phyloP scores from a whole-genome alignment of 2,113 vertebrate species.

The Rhabdomys dilectus region DNA sequence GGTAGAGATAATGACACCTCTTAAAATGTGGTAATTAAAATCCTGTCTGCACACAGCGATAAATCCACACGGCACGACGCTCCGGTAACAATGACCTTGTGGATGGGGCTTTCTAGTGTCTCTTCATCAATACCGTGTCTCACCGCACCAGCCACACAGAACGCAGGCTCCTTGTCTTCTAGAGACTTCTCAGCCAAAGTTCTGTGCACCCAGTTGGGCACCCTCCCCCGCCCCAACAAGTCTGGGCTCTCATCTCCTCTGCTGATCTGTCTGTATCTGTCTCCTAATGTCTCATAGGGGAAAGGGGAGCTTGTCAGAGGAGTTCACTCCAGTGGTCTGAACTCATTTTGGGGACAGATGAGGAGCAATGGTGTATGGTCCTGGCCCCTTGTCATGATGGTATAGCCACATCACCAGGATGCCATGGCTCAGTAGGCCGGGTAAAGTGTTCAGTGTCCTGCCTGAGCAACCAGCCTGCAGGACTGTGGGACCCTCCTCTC shows the following conservation, averaged over 20 bases:
- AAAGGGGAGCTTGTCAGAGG: neutral
- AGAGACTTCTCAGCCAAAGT: rapidly evolving
- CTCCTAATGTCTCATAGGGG: neutral
- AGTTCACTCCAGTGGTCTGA: rapidly evolving
- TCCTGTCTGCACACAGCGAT: conserved; percentile 35
- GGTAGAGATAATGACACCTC: neutral
- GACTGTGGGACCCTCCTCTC: rapidly evolving
- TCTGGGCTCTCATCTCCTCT: too few relatives aligned
- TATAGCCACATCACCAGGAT: rapidly evolving
- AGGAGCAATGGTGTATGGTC: rapidly evolving
- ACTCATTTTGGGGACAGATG: rapidly evolving
- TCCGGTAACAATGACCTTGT: conserved; percentile 51
- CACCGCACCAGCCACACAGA: rapidly evolving
- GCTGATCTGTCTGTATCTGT: rapidly evolving
- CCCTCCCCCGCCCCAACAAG: too few relatives aligned
- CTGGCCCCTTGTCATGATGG: rapidly evolving
- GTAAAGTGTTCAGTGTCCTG: rapidly evolving
- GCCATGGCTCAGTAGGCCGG: too few relatives aligned
- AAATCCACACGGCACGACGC: neutral
- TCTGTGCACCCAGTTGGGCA: too few relatives aligned
- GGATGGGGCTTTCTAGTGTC: neutral
- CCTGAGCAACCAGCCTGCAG: neutral
- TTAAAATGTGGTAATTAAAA: conserved; percentile 55
- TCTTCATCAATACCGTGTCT: neutral
- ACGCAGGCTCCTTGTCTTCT: rapidly evolving